Evolutionary conservation across 2,888 invertebrate genomes (phyloP), one percentile per base, ranked within the genome.

Genomic region (Ichneumon xanthorius): DNA sequence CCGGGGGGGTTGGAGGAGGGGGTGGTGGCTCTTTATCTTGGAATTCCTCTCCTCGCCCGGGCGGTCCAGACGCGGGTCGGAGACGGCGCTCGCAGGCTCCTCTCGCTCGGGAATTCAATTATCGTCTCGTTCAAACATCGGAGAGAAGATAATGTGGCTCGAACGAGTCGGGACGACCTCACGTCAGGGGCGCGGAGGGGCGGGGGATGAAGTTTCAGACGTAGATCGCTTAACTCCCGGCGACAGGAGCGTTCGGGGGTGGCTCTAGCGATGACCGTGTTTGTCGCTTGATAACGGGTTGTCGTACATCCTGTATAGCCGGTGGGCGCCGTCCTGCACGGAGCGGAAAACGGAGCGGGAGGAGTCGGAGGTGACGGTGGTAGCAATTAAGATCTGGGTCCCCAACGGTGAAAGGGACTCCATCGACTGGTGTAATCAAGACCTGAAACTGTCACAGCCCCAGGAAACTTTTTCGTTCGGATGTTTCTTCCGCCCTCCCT

Each of bases 51-150:
- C 71, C 78, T 86, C 85, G 11, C 14, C n/a, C 30, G 16, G 33
- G 14, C 6, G n/a, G 33, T 30, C n/a, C 61, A 16, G 30, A 30
- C 55, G 55, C 55, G 14, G 22, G 16, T 11, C 5, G 6, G 61
- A 61, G 61, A 61, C 7, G 0, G 19, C 6, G 7, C 61, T 30
- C 33, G 61, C 87, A 80, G 86, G 86, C 80, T 88, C 88, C 87
- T 83, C 89, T 86, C 83, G 86, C 86, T 85, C 81, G 89, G 87
- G 89, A 92, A 92, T 92, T 91, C 90, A 92, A 92, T 92, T 92
- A 92, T 90, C 85, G 84, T 87, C 84, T 86, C 73, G 85, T 83
- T 87, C 81, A 85, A 88, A 87, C 79, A 88, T 67, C 84, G 72
- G 53, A 53, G 37, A 73, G 88, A 89, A 88, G 90, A 88, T 90